Evolutionary conservation across 92 coral and sea anemone species (phyloP).

Genomic region (Epizoanthus fatuus): DNA sequence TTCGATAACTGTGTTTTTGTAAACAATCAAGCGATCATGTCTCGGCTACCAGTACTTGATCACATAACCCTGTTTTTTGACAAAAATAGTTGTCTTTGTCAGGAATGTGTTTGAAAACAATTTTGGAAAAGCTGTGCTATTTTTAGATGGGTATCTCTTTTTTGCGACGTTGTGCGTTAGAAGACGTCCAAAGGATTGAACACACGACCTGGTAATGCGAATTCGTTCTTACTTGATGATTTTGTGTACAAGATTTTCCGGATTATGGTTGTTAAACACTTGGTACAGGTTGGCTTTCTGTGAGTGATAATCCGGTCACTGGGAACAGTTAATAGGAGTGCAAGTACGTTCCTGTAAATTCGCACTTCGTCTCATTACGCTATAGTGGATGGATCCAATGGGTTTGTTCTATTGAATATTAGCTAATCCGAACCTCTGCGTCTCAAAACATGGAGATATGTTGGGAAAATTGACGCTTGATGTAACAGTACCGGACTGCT

Average conservation of each 20-base stretch:
- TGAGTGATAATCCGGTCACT: conserved; percentile 4
- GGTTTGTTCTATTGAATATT: not conserved
- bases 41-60: conserved; percentile 22
- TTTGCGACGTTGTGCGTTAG: not conserved
- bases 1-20: conserved; percentile 10
- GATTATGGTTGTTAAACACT: conserved; percentile 5
- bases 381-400: not conserved
- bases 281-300: conserved; percentile 33
- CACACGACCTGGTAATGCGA: conserved; percentile 5
- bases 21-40: conserved; percentile 24
- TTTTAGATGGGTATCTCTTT: conserved; percentile 15
- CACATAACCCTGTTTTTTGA: conserved; percentile 27
- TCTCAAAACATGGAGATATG: conserved; percentile 1
- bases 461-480: not conserved
- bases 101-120: not conserved
- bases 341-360: no score
- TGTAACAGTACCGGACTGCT: not conserved
- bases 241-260: not conserved
- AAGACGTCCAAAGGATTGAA: not conserved
- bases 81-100: conserved; percentile 31
- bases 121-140: not conserved
- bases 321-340: not conserved
- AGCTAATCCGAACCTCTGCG: not conserved
- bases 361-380: conserved; percentile 1
- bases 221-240: not conserved